Base-by-base conservation (phyloP, 1,140 invertebrate genomes). In the Octopus bimaculoides region DNA sequence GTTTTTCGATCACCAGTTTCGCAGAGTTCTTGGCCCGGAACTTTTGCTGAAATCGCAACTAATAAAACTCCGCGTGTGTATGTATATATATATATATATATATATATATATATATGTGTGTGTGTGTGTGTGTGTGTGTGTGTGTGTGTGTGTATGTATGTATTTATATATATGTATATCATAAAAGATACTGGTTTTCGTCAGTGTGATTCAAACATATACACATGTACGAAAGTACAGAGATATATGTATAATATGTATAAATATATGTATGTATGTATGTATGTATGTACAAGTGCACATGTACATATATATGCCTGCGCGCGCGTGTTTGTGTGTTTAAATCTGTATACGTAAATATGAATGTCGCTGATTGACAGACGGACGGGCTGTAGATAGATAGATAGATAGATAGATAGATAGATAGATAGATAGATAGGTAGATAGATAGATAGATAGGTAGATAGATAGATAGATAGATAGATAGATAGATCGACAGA, bases 61-160 rank as follows among this genome's bases (percentile, higher is more conserved):
- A n/a, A n/a, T n/a, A n/a, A n/a, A n/a, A n/a, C n/a, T n/a, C n/a
- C 14, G 14, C 14, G 14, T 61, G 14, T 61, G 14, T 61, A 61
- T 61, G 14, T 61, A 61, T 61, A 61, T 61, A 61, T 61, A 61
- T 61, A 61, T 61, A 61, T 61, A 61, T 61, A 61, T 61, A 61
- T 14, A 61, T 61, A 61, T 61, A 69, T 69, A 69, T 69, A 12
- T 5, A 69, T 69, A 69, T 5, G 20, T 5, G 20, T 69, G 20
- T 12, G 20, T 69, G 66, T 69, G 66, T 5, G 66, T 69, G 12
- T 69, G 66, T 69, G 66, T 69, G 12, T 69, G 66, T 69, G 20
- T 20, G 20, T 14, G 20, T 69, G 20, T 61, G 7, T 7, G 7
- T 61, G 7, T 61, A 61, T 17, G 17, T 17, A 61, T 61, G 17